Base-by-base conservation (phyloP, 2,797 vertebrate genomes). In the Hapalemur alaotrensis region DNA sequence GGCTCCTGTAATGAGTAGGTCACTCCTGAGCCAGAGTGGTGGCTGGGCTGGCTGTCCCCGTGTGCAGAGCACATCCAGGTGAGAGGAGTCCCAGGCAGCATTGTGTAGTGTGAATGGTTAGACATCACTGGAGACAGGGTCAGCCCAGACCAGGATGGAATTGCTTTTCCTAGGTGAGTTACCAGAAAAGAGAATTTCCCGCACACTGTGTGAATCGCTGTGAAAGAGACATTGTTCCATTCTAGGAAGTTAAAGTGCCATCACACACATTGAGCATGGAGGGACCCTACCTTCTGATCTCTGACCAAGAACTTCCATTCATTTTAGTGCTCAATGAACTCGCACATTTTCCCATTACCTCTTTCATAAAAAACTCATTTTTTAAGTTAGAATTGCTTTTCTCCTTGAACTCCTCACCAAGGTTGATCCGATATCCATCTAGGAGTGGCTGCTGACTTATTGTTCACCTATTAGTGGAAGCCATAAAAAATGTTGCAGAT, bases 391-490 rank as follows among this genome's bases (percentile, higher is more conserved):
- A 59, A 96, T 94, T 97, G 97, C 98, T 97, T 98, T 98, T 98
- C 97, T 98, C 97, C 98, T 98, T 97, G 96, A 98, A 98, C 97
- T 98, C 97, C 97, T 97, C 88, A 90, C 93, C 83, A 90, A 96
- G 95, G 97, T 98, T 96, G 96, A 96, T 94, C 98, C 81, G 67
- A 95, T 97, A 97, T 97, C 96, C 97, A 95, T 96, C 96, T 97
- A 96, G 96, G 97, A 98, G 96, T 96, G 95, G 96, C 97, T 98
- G 78, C 98, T 98, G 98, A 98, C 59, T 91, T 94, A 93, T 94
- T 98, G 97, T 98, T 98, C 98, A 98, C 97, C 98, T 97, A 98
- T 98, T 98, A 98, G 97, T 95, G 93, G 94, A 95, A 96, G 96
- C 85, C 92, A 98, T 98, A 98, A 98, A 98, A 98, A 97, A 98